Evolutionary conservation across 2,888 invertebrate genomes (phyloP), one percentile per base, ranked within the genome.

Genomic region (Congeria kusceri): DNA sequence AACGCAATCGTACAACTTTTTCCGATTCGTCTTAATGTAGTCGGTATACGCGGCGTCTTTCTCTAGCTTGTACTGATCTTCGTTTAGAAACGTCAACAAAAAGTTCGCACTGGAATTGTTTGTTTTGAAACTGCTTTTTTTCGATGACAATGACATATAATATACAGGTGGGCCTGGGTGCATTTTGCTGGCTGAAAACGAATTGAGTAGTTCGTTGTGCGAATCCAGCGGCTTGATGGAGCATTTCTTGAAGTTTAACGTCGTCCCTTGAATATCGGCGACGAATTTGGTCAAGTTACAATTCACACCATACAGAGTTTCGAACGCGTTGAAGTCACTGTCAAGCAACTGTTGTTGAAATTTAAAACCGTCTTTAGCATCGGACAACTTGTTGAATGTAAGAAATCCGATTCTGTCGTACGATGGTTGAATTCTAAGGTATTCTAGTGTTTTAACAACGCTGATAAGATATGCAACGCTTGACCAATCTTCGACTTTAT

Each of bases 1-100:
- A 28, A 64, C 49, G n/a, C 49, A 18, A 27, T 64, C 64, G 27
- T 47, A 64, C 25, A 64, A 28, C 27, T 64, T 46, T 64, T 64
- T 64, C 20, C 28, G 46, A 27, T 64, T 46, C 23, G 23, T 44
- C 15, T 28, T 28, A 18, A 64, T 64, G 49, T 25, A 64, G 15
- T 44, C 29, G 27, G 64, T 64, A 49, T 47, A 64, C 3, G 49
- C 49, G 11, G 64, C 64, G 49, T 64, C 64, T 13, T 64, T 49
- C 20, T 64, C 64, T 9, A 47, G 64, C 27, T 47, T 27, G 28
- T 28, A 64, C 49, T 64, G 64, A 23, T 64, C 64, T n/a, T 46
- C 28, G 27, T 64, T 47, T 20, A 64, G 27, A 25, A 64, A 64
- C 3, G 11, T 64, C n/a, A 25, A 25, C 1, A 64, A 23, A 64